Percentiles rank a stretch among this genome's conserved stretches.
Conservation (phyloP, 2,113 vertebrate genomes). For the Pongo abelii region DNA sequence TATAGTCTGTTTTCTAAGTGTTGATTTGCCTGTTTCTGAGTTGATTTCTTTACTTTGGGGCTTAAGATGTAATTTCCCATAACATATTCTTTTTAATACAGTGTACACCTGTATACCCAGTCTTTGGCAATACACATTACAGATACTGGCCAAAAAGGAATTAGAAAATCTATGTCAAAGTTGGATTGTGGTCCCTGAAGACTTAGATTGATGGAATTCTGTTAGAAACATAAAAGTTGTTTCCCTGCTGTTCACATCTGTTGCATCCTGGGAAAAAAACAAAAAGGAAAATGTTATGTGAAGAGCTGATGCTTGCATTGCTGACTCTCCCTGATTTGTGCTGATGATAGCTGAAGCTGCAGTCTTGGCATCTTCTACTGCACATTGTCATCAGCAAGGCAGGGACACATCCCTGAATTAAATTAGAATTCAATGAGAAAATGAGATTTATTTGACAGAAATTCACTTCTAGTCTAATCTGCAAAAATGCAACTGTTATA, state of each 20-base stretch:
- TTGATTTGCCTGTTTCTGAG: neutral
- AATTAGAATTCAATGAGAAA: conserved; percentile 40
- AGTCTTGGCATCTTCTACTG: neutral
- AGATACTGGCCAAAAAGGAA: neutral
- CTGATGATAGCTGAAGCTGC: conserved; percentile 24
- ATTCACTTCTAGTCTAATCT: conserved; percentile 26
- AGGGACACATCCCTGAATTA: neutral
- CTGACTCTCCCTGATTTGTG: conserved; percentile 42
- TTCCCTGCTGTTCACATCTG: conserved; percentile 59
- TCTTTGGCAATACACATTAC: neutral
- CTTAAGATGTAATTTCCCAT: neutral
- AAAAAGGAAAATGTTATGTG: neutral
- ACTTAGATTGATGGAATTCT: conserved; percentile 46
- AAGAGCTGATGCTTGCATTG: neutral
- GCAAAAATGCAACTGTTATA: neutral
- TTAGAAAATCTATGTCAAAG: conserved; percentile 22
- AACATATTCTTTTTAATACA: neutral
- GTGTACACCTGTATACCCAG: neutral
- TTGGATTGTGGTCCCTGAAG: neutral
- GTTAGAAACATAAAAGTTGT: conserved; percentile 9
- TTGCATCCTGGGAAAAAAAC: neutral
- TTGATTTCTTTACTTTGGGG: neutral
- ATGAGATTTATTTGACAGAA: conserved; percentile 45
- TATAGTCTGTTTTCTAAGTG: neutral
- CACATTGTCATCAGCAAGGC: conserved; percentile 1